Evolutionary conservation across 1,140 invertebrate genomes (phyloP).

Genomic region (Bemisia tabaci): DNA sequence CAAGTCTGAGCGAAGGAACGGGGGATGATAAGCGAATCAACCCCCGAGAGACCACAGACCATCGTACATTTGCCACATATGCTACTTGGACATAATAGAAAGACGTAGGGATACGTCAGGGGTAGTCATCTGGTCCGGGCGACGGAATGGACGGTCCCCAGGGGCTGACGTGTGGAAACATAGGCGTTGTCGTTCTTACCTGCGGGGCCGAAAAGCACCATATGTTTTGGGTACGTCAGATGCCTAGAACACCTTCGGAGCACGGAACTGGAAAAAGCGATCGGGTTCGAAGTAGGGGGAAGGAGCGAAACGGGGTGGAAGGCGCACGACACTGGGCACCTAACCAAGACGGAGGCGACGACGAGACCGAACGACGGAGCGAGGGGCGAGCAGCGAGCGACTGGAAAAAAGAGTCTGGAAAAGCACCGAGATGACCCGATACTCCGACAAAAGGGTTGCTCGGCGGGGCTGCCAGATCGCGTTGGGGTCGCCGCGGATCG

Average conservation of each 20-base stretch:
- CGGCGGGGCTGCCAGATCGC: background rate
- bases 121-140: too few relatives aligned
- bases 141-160: too few relatives aligned
- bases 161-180: too few relatives aligned
- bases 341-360: background rate
- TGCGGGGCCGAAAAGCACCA: background rate
- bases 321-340: background rate
- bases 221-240: background rate
- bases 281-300: background rate
- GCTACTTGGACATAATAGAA: too few relatives aligned
- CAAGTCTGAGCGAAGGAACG: too few relatives aligned
- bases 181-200: background rate
- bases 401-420: too few relatives aligned
- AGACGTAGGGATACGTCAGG: too few relatives aligned
- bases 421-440: background rate
- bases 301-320: background rate
- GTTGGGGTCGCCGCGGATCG: background rate
- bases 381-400: too few relatives aligned
- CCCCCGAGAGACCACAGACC: too few relatives aligned
- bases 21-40: too few relatives aligned
- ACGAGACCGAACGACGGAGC: too few relatives aligned
- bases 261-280: background rate
- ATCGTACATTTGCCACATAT: too few relatives aligned
- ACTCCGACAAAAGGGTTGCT: background rate
- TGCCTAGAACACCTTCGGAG: background rate